Evolutionary conservation across 1,140 invertebrate genomes (phyloP).

Genomic region (Aethina tumida): DNA sequence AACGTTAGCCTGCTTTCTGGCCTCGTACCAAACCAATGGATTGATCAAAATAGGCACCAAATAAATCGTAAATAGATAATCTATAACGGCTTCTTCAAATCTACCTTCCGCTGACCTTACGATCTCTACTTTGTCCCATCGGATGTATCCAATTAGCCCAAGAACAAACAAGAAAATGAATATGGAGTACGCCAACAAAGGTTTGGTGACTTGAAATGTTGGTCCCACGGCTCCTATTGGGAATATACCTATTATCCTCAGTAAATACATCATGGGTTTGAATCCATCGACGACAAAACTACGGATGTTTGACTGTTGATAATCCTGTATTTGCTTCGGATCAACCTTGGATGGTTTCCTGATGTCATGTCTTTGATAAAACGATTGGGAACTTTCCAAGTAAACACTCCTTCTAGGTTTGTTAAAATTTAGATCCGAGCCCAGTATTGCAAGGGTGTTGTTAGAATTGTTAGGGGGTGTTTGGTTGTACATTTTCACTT

Average conservation of each 20-base stretch:
- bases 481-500: too few species aligned
- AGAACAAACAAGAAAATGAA: slow-evolving; percentile 39
- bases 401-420: too few species aligned
- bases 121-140: slow-evolving; percentile 47
- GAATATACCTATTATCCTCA: slow-evolving; percentile 47
- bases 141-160: slow-evolving; percentile 46
- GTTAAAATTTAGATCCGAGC: too few species aligned
- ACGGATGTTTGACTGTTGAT: too few species aligned
- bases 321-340: too few species aligned
- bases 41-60: slow-evolving; percentile 49
- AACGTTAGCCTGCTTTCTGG: slow-evolving; percentile 45
- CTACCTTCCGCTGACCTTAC: slow-evolving; percentile 47
- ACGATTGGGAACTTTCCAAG: too few species aligned
- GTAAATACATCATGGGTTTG: slow-evolving; percentile 44
- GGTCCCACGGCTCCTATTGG: slow-evolving; percentile 41
- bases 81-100: slow-evolving; percentile 59
- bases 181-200: slow-evolving; percentile 45
- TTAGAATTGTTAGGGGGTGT: too few species aligned
- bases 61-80: slow-evolving; percentile 56
- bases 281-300: slow-evolving; percentile 46
- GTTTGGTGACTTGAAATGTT: slow-evolving; percentile 40
- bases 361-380: too few species aligned
- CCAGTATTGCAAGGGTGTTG: too few species aligned
- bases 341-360: too few species aligned
- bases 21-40: slow-evolving; percentile 52